These are phyloP conservation scores for Andinoacara biseriatus DNA, from an alignment of 2,113 vertebrate species.

Conservation along the genomic window DNA sequence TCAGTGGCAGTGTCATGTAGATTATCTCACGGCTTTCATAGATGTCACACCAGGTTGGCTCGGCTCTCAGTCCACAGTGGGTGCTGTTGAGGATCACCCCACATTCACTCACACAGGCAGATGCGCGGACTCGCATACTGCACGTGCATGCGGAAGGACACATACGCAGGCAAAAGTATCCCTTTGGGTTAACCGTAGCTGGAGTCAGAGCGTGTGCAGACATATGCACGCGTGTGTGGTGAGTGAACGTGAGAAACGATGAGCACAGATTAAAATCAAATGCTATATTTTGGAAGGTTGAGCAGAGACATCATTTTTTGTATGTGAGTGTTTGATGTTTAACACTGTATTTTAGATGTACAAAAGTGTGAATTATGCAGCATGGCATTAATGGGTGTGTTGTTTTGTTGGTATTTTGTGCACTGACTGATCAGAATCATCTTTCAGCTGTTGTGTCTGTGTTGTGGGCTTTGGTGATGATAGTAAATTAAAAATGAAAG, in stretches of 20 bases:
- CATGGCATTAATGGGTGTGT: slow-evolving; percentile 20
- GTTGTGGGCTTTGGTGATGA: not conserved
- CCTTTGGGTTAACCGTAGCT: slow-evolving; percentile 42
- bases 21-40: slow-evolving; percentile 74
- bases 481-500: slow-evolving; percentile 18
- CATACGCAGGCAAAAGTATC: slow-evolving; percentile 41
- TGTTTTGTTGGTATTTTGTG: not conserved
- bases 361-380: not conserved
- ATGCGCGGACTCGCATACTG: slow-evolving; percentile 34
- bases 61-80: slow-evolving; percentile 66
- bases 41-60: slow-evolving; percentile 76
- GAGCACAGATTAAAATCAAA: slow-evolving; percentile 10
- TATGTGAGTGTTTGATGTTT: not conserved
- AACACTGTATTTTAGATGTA: not conserved
- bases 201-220: slow-evolving; percentile 44
- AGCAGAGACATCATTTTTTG: not conserved
- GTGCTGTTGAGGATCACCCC: slow-evolving; percentile 52
- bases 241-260: slow-evolving; percentile 36
- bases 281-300: not conserved
- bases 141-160: slow-evolving; percentile 51
- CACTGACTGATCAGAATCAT: slow-evolving; percentile 25
- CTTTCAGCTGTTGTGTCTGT: not conserved
- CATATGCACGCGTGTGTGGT: slow-evolving; percentile 57
- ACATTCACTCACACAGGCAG: slow-evolving; percentile 40
- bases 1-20: slow-evolving; percentile 75